Percentiles rank a stretch among this genome's conserved stretches.
phyloP scores from a whole-genome alignment of 2,113 vertebrate species.

The Halichoerus grypus region DNA sequence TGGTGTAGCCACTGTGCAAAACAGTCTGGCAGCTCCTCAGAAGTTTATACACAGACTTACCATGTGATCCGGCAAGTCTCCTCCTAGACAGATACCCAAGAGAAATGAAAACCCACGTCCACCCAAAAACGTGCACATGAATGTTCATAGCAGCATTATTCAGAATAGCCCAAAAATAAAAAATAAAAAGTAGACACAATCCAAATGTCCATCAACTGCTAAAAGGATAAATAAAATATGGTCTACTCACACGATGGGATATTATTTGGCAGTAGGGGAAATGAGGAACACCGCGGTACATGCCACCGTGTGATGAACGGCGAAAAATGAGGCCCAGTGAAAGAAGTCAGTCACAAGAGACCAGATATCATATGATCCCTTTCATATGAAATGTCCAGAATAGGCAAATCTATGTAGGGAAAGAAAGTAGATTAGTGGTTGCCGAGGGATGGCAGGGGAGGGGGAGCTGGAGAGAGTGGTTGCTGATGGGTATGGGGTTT shows the following conservation, averaged over 20 bases:
- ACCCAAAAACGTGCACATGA: neutral
- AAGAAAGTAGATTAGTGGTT: neutral
- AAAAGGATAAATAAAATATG: neutral
- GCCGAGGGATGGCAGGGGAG: neutral
- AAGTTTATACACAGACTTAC: neutral
- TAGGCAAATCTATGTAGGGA: neutral
- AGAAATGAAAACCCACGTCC: neutral
- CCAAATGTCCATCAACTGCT: neutral
- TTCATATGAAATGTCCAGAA: neutral
- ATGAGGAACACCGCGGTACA: neutral
- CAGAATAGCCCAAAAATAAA: neutral
- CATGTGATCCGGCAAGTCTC: neutral
- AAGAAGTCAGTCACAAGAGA: neutral
- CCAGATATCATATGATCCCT: neutral
- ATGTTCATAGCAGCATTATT: neutral
- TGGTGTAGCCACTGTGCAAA: neutral
- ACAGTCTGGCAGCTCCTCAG: neutral
- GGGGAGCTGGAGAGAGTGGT: too few species aligned
- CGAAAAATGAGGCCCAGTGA: neutral
- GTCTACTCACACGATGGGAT: neutral
- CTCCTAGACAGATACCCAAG: neutral
- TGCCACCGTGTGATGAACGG: neutral
- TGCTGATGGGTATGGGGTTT: neutral
- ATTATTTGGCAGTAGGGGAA: neutral
- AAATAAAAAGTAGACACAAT: neutral